Conservation (phyloP, 2,113 vertebrate species). For the Pomatorhinus ruficollis region DNA sequence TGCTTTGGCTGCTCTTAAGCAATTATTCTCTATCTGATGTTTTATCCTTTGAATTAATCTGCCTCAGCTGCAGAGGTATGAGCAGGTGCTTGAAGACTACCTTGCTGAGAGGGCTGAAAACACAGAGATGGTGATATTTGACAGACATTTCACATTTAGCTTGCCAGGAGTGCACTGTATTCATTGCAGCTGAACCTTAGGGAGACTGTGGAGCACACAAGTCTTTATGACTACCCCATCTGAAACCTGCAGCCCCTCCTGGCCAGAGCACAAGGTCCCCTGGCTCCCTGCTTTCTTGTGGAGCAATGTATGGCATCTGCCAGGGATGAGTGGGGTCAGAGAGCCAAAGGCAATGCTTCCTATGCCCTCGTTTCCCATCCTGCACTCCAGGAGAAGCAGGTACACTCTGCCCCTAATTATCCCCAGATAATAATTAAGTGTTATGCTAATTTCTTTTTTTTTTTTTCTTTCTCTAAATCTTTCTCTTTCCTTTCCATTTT, state of each 20-base stretch:
- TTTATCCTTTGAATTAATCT: constrained; percentile 6
- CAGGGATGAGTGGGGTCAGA: background rate
- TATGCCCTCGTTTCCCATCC: background rate
- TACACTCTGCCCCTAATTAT: background rate
- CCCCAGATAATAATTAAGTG: background rate
- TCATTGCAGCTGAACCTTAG: background rate
- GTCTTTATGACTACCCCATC: background rate
- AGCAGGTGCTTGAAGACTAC: background rate
- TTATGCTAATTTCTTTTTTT: background rate
- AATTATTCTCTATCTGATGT: background rate
- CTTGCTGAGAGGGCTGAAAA: background rate
- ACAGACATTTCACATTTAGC: background rate
- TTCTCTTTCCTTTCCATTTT: constrained; percentile 34
- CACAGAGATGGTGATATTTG: background rate
- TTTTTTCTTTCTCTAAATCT: background rate
- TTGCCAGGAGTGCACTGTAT: background rate
- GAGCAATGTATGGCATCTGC: background rate
- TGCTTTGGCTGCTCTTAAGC: background rate
- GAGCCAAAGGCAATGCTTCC: background rate
- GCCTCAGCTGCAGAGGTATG: background rate
- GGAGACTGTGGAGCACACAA: background rate
- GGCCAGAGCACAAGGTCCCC: background rate
- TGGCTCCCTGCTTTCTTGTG: background rate
- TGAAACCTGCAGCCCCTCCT: background rate
- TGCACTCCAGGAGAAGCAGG: background rate